A percentile compares a stretch with the other conserved stretches of the same genome.
These are phyloP conservation scores for Alexandromys fortis DNA, from an alignment of 2,113 vertebrate species.

Conservation along the genomic window DNA sequence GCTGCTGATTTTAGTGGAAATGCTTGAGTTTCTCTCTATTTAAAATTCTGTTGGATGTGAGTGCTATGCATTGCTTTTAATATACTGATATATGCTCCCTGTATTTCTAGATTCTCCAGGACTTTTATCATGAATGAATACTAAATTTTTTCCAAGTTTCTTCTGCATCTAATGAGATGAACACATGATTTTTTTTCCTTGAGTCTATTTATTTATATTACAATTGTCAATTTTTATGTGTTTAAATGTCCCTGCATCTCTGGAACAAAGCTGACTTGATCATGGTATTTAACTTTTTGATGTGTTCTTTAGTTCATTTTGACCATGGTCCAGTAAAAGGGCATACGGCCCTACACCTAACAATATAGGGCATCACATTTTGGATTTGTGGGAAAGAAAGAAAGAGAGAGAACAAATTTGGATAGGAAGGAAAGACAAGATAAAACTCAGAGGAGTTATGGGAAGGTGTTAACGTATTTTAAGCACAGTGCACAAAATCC, in stretches of 20 bases:
- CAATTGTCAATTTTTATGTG: background rate
- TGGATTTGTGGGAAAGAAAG: background rate
- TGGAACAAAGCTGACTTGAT: background rate
- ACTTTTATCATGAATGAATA: background rate
- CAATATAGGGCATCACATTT: background rate
- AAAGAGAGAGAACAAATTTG: background rate
- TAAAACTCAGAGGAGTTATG: background rate
- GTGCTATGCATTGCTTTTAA: background rate
- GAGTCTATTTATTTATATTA: background rate
- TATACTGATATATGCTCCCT: background rate
- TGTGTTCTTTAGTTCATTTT: background rate
- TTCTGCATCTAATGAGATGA: background rate
- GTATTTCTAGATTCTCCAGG: background rate
- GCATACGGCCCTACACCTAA: background rate
- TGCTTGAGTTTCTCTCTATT: background rate
- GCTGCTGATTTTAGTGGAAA: background rate
- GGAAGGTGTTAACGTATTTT: background rate
- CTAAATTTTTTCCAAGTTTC: background rate
- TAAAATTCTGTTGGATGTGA: background rate
- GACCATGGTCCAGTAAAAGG: background rate
- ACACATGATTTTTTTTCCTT: background rate
- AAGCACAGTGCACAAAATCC: background rate
- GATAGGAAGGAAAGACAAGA: background rate
- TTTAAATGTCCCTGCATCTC: background rate
- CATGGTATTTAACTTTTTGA: background rate